A percentile compares a stretch with the other conserved stretches of the same genome.
phyloP scores from a whole-genome alignment of 1,140 invertebrate species.

The Neotoxoptera formosana region DNA sequence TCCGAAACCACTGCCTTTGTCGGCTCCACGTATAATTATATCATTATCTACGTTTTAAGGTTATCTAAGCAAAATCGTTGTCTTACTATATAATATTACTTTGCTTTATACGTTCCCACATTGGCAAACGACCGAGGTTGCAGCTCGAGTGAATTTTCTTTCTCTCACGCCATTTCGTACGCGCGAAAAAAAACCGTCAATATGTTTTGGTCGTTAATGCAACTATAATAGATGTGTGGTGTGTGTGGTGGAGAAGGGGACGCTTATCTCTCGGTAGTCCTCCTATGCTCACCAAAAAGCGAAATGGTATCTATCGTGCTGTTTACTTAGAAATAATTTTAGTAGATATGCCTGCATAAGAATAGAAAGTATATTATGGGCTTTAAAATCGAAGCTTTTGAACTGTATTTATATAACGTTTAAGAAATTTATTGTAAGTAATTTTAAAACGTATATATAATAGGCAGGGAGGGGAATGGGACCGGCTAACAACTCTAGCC shows the following conservation, averaged over 20 bases:
- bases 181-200: neutral
- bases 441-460: neutral
- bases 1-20: slow-evolving; percentile 25
- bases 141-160: neutral
- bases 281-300: neutral
- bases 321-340: neutral
- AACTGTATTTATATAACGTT: neutral
- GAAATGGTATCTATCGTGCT: neutral
- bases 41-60: slow-evolving; percentile 3
- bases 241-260: neutral
- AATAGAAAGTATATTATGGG: neutral
- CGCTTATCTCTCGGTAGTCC: neutral
- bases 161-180: neutral
- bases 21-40: neutral
- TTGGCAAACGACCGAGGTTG: neutral
- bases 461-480: neutral
- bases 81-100: neutral
- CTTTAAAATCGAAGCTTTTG: neutral
- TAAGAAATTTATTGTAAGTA: neutral
- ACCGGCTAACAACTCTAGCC: neutral
- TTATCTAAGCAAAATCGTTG: slow-evolving; percentile 44
- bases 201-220: neutral
- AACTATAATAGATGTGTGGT: no score
- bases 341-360: neutral
- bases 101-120: slow-evolving; percentile 12